Evolutionary conservation across 2,797 vertebrate species (phyloP).

Genomic region (Forpus xanthops): DNA sequence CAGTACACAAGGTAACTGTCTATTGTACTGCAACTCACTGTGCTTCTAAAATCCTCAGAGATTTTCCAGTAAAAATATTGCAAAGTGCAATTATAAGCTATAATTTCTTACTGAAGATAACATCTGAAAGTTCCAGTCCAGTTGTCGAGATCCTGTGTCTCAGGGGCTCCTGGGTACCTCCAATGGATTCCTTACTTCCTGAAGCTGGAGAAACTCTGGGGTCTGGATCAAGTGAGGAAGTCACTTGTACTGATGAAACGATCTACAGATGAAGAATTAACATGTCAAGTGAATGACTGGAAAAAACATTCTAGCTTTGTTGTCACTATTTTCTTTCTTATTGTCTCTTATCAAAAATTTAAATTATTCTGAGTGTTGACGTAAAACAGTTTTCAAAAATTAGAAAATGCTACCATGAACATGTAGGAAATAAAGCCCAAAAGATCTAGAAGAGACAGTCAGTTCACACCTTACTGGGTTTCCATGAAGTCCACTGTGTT

Average conservation of each 20-base stretch:
- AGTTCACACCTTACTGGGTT: conserved; percentile 44
- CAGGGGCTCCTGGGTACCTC: background rate
- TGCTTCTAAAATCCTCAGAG: background rate
- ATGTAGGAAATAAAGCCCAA: background rate
- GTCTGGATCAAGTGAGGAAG: background rate
- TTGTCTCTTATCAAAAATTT: background rate
- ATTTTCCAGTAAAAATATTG: background rate
- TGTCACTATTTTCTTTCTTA: background rate
- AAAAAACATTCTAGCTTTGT: background rate
- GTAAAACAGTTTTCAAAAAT: background rate
- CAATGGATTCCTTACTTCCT: background rate
- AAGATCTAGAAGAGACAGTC: background rate
- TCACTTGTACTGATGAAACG: background rate
- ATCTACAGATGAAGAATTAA: conserved; percentile 46
- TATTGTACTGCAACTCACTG: background rate
- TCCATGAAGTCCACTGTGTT: background rate
- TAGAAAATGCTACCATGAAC: background rate
- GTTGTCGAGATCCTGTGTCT: background rate
- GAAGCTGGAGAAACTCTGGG: background rate
- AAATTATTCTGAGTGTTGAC: background rate
- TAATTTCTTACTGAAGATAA: conserved; percentile 28
- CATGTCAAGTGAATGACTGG: background rate
- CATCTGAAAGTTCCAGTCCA: background rate
- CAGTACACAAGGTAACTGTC: background rate
- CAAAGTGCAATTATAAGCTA: background rate